phyloP scores from a whole-genome alignment of 2,888 invertebrate species.

The Ophion slaviceki region DNA sequence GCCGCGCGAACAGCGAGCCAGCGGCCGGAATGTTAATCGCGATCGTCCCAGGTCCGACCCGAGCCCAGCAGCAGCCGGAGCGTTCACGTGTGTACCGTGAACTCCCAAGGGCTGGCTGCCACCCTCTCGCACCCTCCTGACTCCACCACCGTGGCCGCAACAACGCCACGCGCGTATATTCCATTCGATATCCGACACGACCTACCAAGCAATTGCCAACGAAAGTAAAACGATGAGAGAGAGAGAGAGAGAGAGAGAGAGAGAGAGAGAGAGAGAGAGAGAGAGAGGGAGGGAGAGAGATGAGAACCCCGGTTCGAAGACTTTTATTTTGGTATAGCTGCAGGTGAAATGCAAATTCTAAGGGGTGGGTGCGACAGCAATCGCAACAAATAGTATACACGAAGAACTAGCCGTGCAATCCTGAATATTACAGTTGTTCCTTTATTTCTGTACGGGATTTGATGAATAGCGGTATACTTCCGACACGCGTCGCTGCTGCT shows the following conservation, averaged over 20 bases:
- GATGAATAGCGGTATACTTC: constrained; percentile 32
- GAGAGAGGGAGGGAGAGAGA: background rate
- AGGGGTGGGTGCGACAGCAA: constrained; percentile 34
- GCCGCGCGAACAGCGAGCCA: constrained; percentile 83
- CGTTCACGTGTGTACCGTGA: constrained; percentile 78
- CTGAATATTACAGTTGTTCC: constrained; percentile 53
- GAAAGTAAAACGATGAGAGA: constrained; percentile 52
- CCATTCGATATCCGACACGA: constrained; percentile 70
- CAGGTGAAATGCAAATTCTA: constrained; percentile 64
- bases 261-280: constrained; percentile 49
- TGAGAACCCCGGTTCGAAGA: background rate
- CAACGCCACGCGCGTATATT: constrained; percentile 74
- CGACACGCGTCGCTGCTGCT: constrained; percentile 50
- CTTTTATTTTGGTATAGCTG: constrained; percentile 69
- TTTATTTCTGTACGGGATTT: constrained; percentile 27
- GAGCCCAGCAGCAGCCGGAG: constrained; percentile 66
- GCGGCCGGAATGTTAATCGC: constrained; percentile 84
- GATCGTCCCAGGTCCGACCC: constrained; percentile 82
- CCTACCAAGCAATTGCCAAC: constrained; percentile 49
- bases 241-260: constrained; percentile 46
- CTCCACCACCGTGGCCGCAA: constrained; percentile 68
- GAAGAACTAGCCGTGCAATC: constrained; percentile 35
- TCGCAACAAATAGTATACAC: constrained; percentile 49
- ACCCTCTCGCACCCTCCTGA: constrained; percentile 70
- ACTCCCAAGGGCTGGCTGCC: constrained; percentile 78